A percentile compares a stretch with the other conserved stretches of the same genome.
These are phyloP conservation scores for Orchesellides sinensis DNA, from an alignment of 2,888 invertebrate genomes.

Conservation along the genomic window DNA sequence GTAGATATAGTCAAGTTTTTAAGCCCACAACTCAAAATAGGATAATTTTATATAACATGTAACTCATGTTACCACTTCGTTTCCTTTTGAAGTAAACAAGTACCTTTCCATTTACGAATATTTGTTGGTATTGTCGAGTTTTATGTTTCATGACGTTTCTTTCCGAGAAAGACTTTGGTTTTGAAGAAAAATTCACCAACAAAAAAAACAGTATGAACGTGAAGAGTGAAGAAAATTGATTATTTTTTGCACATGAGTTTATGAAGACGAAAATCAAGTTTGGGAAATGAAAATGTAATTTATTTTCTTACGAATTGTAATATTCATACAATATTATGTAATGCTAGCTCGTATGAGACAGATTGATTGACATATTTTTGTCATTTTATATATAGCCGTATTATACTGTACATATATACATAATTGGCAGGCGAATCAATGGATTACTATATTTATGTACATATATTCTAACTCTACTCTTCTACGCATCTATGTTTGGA, in stretches of 20 bases:
- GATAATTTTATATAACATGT: conserved; percentile 20
- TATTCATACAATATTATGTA: conserved; percentile 1
- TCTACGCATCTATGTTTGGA: no score
- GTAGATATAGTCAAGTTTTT: conserved; percentile 2
- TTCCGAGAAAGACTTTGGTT: background rate
- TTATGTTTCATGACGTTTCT: background rate
- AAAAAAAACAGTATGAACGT: background rate
- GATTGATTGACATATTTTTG: background rate
- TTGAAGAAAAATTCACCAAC: background rate
- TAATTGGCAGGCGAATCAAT: no score
- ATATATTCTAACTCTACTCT: no score
- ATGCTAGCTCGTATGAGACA: background rate
- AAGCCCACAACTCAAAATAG: background rate
- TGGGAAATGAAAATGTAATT: conserved; percentile 53
- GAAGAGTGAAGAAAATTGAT: conserved; percentile 26
- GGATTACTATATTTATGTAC: no score
- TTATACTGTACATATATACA: no score
- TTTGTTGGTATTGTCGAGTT: background rate
- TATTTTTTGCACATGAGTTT: conserved; percentile 45
- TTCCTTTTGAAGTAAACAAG: background rate
- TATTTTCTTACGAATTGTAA: conserved; percentile 48
- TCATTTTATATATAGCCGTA: background rate
- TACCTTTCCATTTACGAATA: background rate
- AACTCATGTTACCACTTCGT: background rate
- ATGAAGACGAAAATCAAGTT: background rate